Conservation (phyloP, 64 coral and sea anemone genomes). For the Cladopsammia gracilis region DNA sequence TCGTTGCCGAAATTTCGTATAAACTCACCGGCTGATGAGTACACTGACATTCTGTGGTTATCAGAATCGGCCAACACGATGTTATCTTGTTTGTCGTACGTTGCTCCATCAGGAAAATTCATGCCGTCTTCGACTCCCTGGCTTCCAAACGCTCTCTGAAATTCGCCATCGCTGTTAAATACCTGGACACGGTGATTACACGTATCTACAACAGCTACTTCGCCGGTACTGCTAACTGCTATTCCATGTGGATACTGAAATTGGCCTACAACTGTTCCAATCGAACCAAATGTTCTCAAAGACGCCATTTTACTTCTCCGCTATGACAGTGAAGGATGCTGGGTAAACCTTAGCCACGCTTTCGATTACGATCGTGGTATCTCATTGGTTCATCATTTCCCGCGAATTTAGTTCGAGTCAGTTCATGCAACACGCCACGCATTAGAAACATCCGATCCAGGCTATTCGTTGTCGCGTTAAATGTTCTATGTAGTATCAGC, state of each 20-base stretch:
- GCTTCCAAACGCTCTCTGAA: constrained; percentile 26
- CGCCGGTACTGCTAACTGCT: constrained; percentile 30
- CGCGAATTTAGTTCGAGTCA: not conserved
- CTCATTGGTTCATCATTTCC: constrained; percentile 39
- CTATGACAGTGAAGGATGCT: not conserved
- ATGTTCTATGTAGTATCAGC: too few relatives aligned
- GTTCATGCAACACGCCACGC: too few relatives aligned
- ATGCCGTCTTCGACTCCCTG: constrained; percentile 13
- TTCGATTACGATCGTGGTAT: not conserved
- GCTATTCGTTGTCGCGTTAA: too few relatives aligned
- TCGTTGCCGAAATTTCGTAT: not conserved
- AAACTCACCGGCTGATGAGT: constrained; percentile 15
- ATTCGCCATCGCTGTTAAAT: constrained; percentile 23
- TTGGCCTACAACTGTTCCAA: constrained; percentile 12
- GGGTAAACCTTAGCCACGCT: constrained; percentile 7
- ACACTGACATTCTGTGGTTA: constrained; percentile 16
- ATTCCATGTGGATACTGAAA: constrained; percentile 53
- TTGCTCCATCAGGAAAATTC: constrained; percentile 27
- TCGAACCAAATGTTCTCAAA: constrained; percentile 17
- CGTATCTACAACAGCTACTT: constrained; percentile 57
- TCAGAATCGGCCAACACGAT: constrained; percentile 50
- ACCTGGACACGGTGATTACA: constrained; percentile 58
- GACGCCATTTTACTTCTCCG: constrained; percentile 25
- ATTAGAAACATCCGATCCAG: too few relatives aligned
- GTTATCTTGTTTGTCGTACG: not conserved